These are phyloP conservation scores for Melanchra persicariae DNA, from an alignment of 2,888 invertebrate genomes.

Conservation along the genomic window DNA sequence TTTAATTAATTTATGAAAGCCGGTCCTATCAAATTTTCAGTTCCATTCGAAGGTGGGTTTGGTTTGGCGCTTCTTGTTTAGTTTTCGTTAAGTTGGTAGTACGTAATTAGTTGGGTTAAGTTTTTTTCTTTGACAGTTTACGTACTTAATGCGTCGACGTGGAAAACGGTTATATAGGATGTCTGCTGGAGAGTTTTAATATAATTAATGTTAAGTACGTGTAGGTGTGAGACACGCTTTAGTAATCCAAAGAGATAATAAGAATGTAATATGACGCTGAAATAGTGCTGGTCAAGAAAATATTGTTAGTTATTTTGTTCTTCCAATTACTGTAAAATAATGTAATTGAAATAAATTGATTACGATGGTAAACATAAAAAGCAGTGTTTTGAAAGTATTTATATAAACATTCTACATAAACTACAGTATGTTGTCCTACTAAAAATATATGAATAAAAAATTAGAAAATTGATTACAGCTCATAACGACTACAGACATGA, in stretches of 20 bases:
- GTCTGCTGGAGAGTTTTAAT: background rate
- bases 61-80: slow-evolving; percentile 52
- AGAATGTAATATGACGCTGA: background rate
- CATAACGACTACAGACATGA: background rate
- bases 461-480: background rate
- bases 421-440: background rate
- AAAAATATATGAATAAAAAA: background rate
- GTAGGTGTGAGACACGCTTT: background rate
- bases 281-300: background rate
- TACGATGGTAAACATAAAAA: background rate
- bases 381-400: background rate
- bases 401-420: background rate
- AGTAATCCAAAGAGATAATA: background rate
- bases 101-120: background rate
- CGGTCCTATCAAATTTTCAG: slow-evolving; percentile 79
- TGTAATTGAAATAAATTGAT: background rate
- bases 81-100: slow-evolving; percentile 37
- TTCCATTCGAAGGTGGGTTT: slow-evolving; percentile 67
- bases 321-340: background rate
- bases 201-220: background rate
- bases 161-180: no score
- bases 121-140: slow-evolving; percentile 20
- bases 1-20: slow-evolving; percentile 89
- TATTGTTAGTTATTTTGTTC: background rate
- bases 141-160: background rate